Evolutionary conservation across 2,888 invertebrate species (phyloP).

Genomic region (Agapostemon virescens): DNA sequence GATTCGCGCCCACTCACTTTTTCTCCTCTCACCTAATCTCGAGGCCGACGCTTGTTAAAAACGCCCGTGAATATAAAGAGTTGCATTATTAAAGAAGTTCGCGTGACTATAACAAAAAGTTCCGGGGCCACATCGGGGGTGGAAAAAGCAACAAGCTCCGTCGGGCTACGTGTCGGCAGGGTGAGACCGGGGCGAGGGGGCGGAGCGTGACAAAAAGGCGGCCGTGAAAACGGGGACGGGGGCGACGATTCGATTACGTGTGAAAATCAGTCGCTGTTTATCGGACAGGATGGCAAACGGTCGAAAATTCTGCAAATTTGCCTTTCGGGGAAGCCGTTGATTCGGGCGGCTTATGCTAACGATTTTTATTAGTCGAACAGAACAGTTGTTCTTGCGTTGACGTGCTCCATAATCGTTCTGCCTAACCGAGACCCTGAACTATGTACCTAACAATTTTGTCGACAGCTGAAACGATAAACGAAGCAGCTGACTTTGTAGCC

Average conservation of each 20-base stretch:
- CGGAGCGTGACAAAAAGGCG: slow-evolving; percentile 56
- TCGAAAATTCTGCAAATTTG: background rate
- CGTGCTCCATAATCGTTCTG: too few species aligned
- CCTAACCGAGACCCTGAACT: too few species aligned
- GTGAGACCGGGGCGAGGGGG: slow-evolving; percentile 43
- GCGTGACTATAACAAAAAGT: slow-evolving; percentile 79
- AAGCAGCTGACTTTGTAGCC: background rate
- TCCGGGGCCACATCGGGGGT: slow-evolving; percentile 66
- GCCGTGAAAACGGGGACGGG: slow-evolving; percentile 42
- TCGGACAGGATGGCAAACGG: background rate
- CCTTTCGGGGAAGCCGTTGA: background rate
- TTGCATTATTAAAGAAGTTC: slow-evolving; percentile 81
- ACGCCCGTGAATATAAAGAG: slow-evolving; percentile 81
- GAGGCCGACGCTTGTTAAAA: slow-evolving; percentile 78
- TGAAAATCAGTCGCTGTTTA: slow-evolving; percentile 15
- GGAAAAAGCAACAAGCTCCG: slow-evolving; percentile 70
- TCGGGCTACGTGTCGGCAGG: slow-evolving; percentile 45
- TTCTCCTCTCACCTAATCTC: slow-evolving; percentile 75
- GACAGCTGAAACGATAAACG: too few species aligned
- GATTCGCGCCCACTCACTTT: slow-evolving; percentile 49
- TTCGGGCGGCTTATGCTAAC: too few species aligned
- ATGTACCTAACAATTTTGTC: too few species aligned
- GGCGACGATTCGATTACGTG: slow-evolving; percentile 46
- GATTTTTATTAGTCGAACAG: too few species aligned
- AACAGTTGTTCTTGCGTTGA: background rate